Evolutionary conservation across 1,140 invertebrate genomes (phyloP).

Genomic region (Stenopsyche tienmushanensis): DNA sequence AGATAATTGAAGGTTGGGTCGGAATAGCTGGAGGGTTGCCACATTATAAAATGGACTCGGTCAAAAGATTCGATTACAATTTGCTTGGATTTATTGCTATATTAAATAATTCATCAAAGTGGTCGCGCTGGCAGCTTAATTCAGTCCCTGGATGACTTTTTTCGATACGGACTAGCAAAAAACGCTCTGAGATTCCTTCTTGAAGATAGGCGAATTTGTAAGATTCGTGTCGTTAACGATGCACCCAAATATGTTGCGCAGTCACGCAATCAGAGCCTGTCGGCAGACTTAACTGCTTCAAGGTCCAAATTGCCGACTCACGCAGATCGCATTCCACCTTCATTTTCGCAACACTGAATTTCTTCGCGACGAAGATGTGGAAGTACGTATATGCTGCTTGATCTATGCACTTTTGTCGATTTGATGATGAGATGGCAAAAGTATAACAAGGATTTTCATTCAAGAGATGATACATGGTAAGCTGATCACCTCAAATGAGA

Average conservation of each 20-base stretch:
- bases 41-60: neutral
- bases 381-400: too few relatives aligned
- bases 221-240: constrained; percentile 19
- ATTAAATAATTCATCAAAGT: neutral
- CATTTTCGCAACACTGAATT: too few relatives aligned
- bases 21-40: too few relatives aligned
- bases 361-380: too few relatives aligned
- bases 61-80: neutral
- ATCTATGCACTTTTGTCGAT: too few relatives aligned
- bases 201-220: constrained; percentile 5
- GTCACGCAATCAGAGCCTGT: constrained; percentile 18
- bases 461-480: too few relatives aligned
- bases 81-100: neutral
- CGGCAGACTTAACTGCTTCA: too few relatives aligned
- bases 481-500: too few relatives aligned
- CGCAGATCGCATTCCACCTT: too few relatives aligned
- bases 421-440: too few relatives aligned
- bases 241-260: neutral
- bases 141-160: neutral
- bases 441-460: too few relatives aligned
- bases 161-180: neutral
- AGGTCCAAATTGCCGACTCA: constrained; percentile 11
- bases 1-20: too few relatives aligned
- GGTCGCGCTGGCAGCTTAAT: neutral
- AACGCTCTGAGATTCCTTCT: neutral